These are phyloP conservation scores for Sanderia malayensis DNA, from an alignment of 30 jellyfish, hydroid and myxozoan genomes.

Conservation along the genomic window DNA sequence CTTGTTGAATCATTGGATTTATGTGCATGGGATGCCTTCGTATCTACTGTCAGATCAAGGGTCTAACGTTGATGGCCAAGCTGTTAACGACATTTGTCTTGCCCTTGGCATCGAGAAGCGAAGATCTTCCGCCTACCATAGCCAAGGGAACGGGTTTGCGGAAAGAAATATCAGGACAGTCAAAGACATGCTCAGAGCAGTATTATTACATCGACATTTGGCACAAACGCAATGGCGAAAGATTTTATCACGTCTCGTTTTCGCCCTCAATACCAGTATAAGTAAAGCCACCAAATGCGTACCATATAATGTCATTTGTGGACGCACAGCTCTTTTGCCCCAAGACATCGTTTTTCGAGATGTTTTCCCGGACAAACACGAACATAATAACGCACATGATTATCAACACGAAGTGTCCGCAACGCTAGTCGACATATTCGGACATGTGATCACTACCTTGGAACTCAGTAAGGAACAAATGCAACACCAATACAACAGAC, in stretches of 20 bases:
- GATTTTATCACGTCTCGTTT: neutral
- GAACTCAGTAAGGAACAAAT: neutral
- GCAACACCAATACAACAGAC: neutral
- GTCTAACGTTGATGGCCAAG: neutral
- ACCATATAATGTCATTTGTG: neutral
- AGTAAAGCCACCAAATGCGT: neutral
- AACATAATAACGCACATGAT: neutral
- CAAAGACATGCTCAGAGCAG: neutral
- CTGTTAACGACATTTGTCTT: neutral
- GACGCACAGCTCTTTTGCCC: slow-evolving; percentile 1
- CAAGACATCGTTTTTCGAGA: slow-evolving; percentile 1
- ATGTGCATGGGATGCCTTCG: slow-evolving; percentile 3
- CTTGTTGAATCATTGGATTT: neutral
- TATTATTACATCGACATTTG: neutral
- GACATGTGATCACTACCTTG: neutral
- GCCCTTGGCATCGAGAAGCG: slow-evolving; percentile 5
- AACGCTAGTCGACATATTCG: neutral
- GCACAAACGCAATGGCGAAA: slow-evolving; percentile 2
- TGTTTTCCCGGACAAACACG: neutral
- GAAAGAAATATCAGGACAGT: neutral
- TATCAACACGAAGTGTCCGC: neutral
- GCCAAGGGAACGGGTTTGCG: slow-evolving; percentile 5
- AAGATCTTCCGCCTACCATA: slow-evolving; percentile 1
- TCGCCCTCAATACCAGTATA: neutral
- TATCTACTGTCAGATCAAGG: slow-evolving; percentile 1